Percentiles rank a stretch among this genome's conserved stretches.
Evolutionary conservation across 2,113 vertebrate genomes (phyloP).

Genomic region (Clarias magur): DNA sequence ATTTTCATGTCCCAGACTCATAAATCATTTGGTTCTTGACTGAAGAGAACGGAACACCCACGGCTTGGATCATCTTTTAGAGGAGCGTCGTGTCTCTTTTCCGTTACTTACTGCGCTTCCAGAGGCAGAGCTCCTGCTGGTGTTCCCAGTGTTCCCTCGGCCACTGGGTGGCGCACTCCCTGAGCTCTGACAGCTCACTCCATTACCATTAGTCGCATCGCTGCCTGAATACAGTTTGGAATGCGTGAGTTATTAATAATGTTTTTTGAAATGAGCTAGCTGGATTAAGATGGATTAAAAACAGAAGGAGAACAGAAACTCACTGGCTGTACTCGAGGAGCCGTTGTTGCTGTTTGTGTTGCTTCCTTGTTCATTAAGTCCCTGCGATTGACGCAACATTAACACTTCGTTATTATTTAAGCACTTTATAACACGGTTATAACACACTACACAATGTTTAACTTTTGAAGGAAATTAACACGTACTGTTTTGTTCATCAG

Average conservation of each 20-base stretch:
- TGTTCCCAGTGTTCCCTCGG: constrained; percentile 70
- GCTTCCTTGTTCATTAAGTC: constrained; percentile 52
- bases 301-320: background rate
- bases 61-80: constrained; percentile 73
- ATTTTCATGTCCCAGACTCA: background rate
- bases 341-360: constrained; percentile 46
- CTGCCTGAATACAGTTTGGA: constrained; percentile 28
- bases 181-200: constrained; percentile 63
- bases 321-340: constrained; percentile 35
- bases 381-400: background rate
- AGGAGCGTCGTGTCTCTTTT: constrained; percentile 78
- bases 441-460: background rate
- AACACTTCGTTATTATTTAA: background rate
- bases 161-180: constrained; percentile 58
- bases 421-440: background rate
- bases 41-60: background rate
- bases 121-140: constrained; percentile 63
- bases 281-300: background rate
- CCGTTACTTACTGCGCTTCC: constrained; percentile 74
- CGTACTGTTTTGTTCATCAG: constrained; percentile 60
- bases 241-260: background rate
- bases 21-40: background rate
- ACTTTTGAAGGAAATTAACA: background rate
- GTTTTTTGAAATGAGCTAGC: background rate
- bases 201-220: constrained; percentile 77